A percentile compares a stretch with the other conserved stretches of the same genome.
These are phyloP conservation scores for Heterotis niloticus DNA, from an alignment of 2,113 vertebrate species.

Conservation along the genomic window DNA sequence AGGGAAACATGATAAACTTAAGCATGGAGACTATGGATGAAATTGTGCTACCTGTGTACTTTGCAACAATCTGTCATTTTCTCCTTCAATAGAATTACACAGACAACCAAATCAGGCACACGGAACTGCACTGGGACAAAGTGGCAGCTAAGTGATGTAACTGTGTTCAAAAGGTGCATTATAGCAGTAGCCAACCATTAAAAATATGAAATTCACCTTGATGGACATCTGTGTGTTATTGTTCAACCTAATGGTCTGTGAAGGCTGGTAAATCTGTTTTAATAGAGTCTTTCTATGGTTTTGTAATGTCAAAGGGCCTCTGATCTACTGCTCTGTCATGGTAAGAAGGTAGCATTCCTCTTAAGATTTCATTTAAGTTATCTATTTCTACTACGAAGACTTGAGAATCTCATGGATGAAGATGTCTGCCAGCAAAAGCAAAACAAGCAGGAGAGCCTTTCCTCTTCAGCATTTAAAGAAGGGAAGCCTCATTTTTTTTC, in stretches of 20 bases:
- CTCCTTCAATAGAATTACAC: conserved; percentile 17
- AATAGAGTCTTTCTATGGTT: conserved; percentile 53
- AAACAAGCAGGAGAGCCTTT: neutral
- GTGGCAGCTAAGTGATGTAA: conserved; percentile 1
- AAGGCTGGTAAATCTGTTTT: conserved; percentile 54
- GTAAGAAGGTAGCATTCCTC: conserved; percentile 18
- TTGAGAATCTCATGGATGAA: conserved; percentile 1
- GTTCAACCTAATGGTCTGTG: conserved; percentile 53
- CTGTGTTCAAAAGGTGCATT: conserved; percentile 52
- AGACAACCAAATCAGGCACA: conserved; percentile 11
- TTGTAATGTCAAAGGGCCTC: conserved; percentile 28
- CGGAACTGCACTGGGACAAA: conserved; percentile 9
- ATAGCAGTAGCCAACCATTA: conserved; percentile 34
- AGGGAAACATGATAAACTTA: neutral
- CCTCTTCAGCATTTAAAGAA: neutral
- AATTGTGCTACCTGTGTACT: neutral
- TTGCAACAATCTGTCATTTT: conserved; percentile 7
- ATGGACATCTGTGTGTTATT: conserved; percentile 61
- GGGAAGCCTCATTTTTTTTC: neutral
- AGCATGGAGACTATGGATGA: neutral
- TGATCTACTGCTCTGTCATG: conserved; percentile 14
- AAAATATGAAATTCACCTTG: conserved; percentile 51
- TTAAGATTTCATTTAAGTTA: neutral
- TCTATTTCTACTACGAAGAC: neutral
- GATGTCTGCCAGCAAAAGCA: neutral